A percentile compares a stretch with the other conserved stretches of the same genome.
Evolutionary conservation across 1,140 invertebrate genomes (phyloP).

Genomic region (Drosophila lacteicornis): DNA sequence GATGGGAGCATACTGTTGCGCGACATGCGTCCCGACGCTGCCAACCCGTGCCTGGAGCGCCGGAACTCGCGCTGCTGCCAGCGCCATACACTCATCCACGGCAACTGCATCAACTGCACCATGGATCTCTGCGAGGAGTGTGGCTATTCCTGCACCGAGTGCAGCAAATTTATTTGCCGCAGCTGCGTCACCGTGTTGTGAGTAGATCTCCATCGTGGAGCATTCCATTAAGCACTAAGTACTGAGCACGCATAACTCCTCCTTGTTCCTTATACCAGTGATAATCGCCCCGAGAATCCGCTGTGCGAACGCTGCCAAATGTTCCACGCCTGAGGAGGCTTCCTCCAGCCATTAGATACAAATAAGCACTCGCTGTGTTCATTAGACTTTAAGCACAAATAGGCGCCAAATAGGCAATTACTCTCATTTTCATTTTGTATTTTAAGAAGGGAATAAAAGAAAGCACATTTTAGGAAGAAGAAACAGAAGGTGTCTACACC

Average conservation of each 20-base stretch:
- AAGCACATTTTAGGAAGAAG: too few species aligned
- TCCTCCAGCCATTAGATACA: not conserved
- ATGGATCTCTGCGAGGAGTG: conserved; percentile 73
- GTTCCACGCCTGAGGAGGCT: conserved; percentile 31
- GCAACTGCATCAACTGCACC: conserved; percentile 59
- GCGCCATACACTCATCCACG: conserved; percentile 55
- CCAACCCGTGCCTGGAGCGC: conserved; percentile 49
- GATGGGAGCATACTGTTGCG: conserved; percentile 56
- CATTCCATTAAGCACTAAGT: not conserved
- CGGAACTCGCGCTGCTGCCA: conserved; percentile 59
- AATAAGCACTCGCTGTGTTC: conserved; percentile 7
- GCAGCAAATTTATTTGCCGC: conserved; percentile 64
- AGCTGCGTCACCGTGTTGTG: conserved; percentile 75
- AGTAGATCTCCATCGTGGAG: conserved; percentile 20
- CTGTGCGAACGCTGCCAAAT: conserved; percentile 68
- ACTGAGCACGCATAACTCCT: not conserved
- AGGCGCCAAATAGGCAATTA: not conserved
- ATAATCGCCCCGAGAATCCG: conserved; percentile 43
- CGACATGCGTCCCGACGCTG: conserved; percentile 42
- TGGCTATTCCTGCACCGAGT: conserved; percentile 73
- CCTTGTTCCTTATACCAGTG: conserved; percentile 22
- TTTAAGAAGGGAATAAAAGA: not conserved
- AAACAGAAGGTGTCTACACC: conserved; percentile 53
- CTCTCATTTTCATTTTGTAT: not conserved
- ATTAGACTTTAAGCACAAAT: conserved; percentile 11